These are phyloP conservation scores for Ichneumoninae sp. DNA, from an alignment of 2,888 invertebrate genomes.

Conservation along the genomic window DNA sequence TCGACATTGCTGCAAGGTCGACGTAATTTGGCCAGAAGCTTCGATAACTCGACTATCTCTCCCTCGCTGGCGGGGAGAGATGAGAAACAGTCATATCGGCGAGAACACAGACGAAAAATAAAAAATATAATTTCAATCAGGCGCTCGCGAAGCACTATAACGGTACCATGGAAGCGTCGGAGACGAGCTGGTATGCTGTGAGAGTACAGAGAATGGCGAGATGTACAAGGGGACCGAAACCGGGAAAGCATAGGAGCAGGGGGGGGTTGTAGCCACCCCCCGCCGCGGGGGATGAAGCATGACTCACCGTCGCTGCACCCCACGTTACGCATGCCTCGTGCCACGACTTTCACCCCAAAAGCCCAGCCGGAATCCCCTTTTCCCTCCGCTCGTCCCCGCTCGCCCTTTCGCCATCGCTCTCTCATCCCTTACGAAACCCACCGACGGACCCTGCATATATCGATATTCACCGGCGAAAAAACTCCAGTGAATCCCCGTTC, in stretches of 20 bases:
- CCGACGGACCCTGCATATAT: conserved; percentile 40
- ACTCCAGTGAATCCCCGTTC: conserved; percentile 39
- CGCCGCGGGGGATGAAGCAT: conserved; percentile 79
- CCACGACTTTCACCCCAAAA: conserved; percentile 71
- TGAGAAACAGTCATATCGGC: conserved; percentile 16
- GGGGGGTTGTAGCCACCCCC: conserved; percentile 58
- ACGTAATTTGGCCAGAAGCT: conserved; percentile 33
- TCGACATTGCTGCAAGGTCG: background rate
- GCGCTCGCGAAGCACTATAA: conserved; percentile 42
- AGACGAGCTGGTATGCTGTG: conserved; percentile 52
- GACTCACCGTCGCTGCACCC: conserved; percentile 77
- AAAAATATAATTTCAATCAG: conserved; percentile 79
- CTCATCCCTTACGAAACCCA: conserved; percentile 45
- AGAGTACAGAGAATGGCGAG: conserved; percentile 38
- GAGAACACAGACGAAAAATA: conserved; percentile 65
- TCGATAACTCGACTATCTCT: conserved; percentile 17
- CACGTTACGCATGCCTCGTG: conserved; percentile 73
- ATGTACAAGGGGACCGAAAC: conserved; percentile 48
- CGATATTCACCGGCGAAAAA: conserved; percentile 41
- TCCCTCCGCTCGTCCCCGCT: conserved; percentile 43
- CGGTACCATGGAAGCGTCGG: conserved; percentile 24
- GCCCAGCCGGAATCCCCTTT: conserved; percentile 55
- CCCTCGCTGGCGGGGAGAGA: conserved; percentile 7
- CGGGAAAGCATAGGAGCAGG: conserved; percentile 44
- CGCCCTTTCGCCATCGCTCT: conserved; percentile 50